Evolutionary conservation across 2,888 invertebrate genomes (phyloP).

Genomic region (Beris chalybata): DNA sequence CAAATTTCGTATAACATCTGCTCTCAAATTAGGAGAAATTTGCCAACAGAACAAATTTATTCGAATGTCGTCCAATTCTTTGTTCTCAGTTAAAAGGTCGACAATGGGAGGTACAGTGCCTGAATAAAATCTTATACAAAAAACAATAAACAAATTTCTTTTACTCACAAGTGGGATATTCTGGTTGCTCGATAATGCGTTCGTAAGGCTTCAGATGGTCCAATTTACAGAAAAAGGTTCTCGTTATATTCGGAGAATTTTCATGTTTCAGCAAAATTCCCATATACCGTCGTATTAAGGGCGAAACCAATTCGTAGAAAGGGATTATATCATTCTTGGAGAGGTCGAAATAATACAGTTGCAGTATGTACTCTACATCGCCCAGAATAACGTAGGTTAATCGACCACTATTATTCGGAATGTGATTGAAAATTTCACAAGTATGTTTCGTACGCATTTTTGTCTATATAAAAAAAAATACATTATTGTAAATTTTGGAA

Average conservation of each 20-base stretch:
- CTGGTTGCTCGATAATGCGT: background rate
- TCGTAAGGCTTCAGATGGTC: conserved; percentile 3
- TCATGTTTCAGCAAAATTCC: conserved; percentile 30
- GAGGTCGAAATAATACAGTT: conserved; percentile 10
- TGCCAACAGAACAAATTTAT: conserved; percentile 31
- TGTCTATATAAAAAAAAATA: background rate
- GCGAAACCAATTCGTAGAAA: conserved; percentile 16
- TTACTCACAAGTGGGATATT: conserved; percentile 21
- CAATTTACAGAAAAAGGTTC: conserved; percentile 23
- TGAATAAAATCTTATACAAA: background rate
- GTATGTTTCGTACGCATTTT: background rate
- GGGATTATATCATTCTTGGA: conserved; percentile 18
- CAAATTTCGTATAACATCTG: conserved; percentile 3
- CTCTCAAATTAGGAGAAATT: conserved; percentile 20
- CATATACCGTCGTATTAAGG: conserved; percentile 20
- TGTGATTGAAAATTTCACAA: background rate
- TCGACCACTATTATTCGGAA: background rate
- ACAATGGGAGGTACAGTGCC: conserved; percentile 17
- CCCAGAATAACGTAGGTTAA: background rate
- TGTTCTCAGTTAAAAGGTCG: conserved; percentile 2
- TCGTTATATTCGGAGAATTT: conserved; percentile 1
- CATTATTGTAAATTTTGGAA: background rate
- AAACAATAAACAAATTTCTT: background rate
- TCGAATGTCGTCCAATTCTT: conserved; percentile 23
- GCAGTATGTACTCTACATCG: background rate